Conservation (phyloP, 2,797 vertebrate genomes). For the Pseudomugil tenellus region DNA sequence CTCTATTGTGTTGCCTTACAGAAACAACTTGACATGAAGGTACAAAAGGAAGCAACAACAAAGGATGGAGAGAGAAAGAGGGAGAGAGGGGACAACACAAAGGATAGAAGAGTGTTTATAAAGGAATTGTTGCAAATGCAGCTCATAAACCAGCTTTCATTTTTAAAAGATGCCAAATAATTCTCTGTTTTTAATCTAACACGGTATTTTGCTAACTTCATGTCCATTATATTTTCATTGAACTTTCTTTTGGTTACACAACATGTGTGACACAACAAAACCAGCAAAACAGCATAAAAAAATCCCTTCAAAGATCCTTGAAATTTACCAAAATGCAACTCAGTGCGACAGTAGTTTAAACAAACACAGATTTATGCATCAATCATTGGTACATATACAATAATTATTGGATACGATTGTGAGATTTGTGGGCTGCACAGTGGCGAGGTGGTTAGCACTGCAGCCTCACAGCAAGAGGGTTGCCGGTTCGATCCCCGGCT, state of each 20-base stretch:
- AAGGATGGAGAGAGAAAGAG: constrained; percentile 40
- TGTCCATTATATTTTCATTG: neutral
- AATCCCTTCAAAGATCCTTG: neutral
- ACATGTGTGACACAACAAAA: constrained; percentile 5
- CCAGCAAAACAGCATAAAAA: neutral
- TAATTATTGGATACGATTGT: neutral
- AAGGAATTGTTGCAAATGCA: constrained; percentile 16
- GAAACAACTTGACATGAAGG: constrained; percentile 55
- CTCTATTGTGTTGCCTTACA: constrained; percentile 40
- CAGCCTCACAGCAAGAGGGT: too few relatives aligned
- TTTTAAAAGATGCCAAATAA: neutral
- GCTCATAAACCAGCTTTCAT: constrained; percentile 1
- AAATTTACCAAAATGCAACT: neutral
- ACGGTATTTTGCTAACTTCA: neutral
- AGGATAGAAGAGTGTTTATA: constrained; percentile 21
- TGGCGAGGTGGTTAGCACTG: too few relatives aligned
- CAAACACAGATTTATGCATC: neutral
- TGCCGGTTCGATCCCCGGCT: too few relatives aligned
- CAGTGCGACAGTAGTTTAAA: neutral
- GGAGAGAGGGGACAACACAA: constrained; percentile 37
- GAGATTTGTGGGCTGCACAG: too few relatives aligned
- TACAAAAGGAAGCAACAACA: constrained; percentile 57
- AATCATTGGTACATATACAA: neutral
- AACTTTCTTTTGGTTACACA: neutral
- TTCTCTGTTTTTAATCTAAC: constrained; percentile 4